phyloP scores from a whole-genome alignment of 2,113 vertebrate species.

The Sardina pilchardus region DNA sequence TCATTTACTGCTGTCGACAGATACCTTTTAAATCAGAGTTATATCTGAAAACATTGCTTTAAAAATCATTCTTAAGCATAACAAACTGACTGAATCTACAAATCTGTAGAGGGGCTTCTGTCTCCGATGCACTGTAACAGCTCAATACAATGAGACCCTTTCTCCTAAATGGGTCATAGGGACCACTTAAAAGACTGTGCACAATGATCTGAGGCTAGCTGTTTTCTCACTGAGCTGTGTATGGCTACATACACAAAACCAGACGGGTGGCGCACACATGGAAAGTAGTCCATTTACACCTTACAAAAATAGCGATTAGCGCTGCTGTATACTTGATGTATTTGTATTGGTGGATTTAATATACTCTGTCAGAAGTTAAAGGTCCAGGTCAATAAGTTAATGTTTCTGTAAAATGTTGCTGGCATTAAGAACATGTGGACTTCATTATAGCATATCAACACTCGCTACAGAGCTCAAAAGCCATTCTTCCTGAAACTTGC shows the following conservation, averaged over 20 bases:
- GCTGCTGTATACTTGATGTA: not conserved
- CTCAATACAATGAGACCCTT: not conserved
- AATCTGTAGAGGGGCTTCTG: not conserved
- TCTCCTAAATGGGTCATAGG: not conserved
- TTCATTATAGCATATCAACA: conserved; percentile 7
- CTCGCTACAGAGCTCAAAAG: not conserved
- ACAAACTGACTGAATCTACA: not conserved
- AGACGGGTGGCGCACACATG: not conserved
- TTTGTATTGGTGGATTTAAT: not conserved
- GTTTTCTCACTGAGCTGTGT: not conserved
- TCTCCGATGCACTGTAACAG: not conserved
- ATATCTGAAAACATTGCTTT: not conserved
- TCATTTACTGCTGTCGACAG: not conserved
- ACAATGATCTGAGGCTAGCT: not conserved
- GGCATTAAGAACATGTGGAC: not conserved
- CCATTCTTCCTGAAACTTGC: not conserved
- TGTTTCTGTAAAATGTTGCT: conserved; percentile 14
- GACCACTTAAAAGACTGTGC: not conserved
- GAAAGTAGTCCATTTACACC: not conserved
- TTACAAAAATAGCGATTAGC: not conserved
- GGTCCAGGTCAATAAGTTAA: conserved; percentile 12
- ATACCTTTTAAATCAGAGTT: not conserved
- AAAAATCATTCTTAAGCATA: not conserved
- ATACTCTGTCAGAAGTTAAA: not conserved
- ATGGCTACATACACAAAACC: not conserved